These are phyloP conservation scores for Agapornis roseicollis DNA, from an alignment of 2,113 vertebrate species.

Conservation along the genomic window DNA sequence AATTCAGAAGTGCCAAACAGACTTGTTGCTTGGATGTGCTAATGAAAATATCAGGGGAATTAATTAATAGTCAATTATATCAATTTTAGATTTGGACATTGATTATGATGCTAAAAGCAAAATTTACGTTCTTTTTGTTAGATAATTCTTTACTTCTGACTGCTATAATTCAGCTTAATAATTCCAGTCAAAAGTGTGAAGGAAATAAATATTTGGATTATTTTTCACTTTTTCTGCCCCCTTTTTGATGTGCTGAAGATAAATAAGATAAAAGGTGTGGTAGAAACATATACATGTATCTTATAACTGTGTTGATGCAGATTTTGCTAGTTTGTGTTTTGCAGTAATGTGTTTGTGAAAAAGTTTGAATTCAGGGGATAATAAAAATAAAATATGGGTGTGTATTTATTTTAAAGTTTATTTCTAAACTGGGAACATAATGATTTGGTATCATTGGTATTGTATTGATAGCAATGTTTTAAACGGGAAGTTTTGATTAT, in stretches of 20 bases:
- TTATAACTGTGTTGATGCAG: neutral
- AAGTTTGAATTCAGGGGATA: neutral
- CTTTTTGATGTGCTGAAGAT: conserved; percentile 10
- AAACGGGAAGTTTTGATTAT: neutral
- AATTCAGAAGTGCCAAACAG: conserved; percentile 82
- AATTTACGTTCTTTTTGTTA: conserved; percentile 61
- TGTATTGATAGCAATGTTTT: neutral
- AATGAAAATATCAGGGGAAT: conserved; percentile 92
- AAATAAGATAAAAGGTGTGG: conserved; percentile 13
- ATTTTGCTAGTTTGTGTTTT: neutral
- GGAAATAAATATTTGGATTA: conserved; percentile 25
- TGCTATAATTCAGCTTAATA: conserved; percentile 25
- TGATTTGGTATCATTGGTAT: neutral
- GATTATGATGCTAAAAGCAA: conserved; percentile 76
- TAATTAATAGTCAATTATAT: conserved; percentile 94
- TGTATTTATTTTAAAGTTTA: neutral
- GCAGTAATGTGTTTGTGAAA: neutral
- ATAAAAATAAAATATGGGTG: neutral
- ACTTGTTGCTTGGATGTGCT: conserved; percentile 86
- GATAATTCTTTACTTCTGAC: neutral
- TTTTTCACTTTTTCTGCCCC: conserved; percentile 8
- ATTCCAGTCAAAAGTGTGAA: conserved; percentile 52
- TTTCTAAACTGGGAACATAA: neutral
- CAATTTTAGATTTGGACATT: conserved; percentile 84
- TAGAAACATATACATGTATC: neutral